Conservation (phyloP, 2,113 vertebrate genomes). For the Ploceus nigricollis region DNA sequence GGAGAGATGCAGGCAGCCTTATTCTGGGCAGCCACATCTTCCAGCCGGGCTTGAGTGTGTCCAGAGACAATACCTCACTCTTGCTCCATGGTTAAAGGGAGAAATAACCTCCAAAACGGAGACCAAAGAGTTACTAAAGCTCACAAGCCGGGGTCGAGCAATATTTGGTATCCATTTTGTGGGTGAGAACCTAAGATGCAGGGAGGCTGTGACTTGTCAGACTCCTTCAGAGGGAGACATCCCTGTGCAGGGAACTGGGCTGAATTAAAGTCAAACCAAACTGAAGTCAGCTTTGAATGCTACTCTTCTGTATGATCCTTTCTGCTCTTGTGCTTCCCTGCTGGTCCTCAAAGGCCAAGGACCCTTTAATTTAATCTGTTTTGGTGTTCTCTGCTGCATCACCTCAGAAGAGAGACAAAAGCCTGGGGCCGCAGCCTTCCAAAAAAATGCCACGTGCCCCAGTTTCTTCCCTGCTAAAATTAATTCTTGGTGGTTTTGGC, state of each 20-base stretch:
- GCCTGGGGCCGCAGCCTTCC: not conserved
- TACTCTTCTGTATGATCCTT: not conserved
- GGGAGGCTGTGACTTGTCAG: not conserved
- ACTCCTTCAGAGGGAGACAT: not conserved
- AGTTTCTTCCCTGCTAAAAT: conserved; percentile 3
- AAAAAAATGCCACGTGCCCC: not conserved
- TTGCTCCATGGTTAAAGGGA: not conserved
- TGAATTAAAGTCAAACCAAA: not conserved
- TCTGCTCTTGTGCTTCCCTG: not conserved
- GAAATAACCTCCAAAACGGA: not conserved
- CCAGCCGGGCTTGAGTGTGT: not conserved
- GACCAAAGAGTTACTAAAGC: not conserved
- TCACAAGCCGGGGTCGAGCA: not conserved
- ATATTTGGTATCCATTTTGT: not conserved
- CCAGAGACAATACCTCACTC: not conserved
- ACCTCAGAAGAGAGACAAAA: not conserved
- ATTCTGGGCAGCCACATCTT: not conserved
- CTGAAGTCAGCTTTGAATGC: not conserved
- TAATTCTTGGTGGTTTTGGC: conserved; percentile 10
- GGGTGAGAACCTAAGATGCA: not conserved
- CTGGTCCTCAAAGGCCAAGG: not conserved
- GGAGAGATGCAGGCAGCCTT: not conserved
- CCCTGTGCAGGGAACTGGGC: not conserved
- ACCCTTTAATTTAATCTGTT: not conserved
- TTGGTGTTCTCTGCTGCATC: not conserved